Conservation (phyloP, 2,888 invertebrate genomes). For the Andrena dorsata region DNA sequence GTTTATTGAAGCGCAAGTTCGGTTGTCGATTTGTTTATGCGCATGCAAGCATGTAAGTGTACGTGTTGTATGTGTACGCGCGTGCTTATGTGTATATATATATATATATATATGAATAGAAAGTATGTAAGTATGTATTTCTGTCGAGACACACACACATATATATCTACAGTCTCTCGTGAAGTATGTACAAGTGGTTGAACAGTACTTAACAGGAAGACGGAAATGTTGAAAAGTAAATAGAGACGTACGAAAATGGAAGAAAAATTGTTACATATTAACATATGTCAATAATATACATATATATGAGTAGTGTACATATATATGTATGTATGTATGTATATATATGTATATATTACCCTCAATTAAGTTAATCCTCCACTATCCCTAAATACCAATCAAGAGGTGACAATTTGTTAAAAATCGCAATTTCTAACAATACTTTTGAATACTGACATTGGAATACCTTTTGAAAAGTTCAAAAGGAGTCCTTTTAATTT, state of each 20-base stretch:
- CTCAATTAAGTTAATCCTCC: conserved; percentile 29
- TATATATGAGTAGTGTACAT: background rate
- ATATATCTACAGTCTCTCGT: conserved; percentile 1
- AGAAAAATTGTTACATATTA: conserved; percentile 36
- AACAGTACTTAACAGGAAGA: conserved; percentile 60
- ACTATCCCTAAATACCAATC: conserved; percentile 47
- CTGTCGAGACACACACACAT: background rate
- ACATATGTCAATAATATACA: conserved; percentile 32
- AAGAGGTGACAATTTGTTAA: conserved; percentile 15
- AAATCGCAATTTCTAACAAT: conserved; percentile 29
- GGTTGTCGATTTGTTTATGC: background rate
- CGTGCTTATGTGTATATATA: conserved; percentile 34
- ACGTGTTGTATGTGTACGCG: conserved; percentile 32
- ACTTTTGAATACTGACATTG: conserved; percentile 58
- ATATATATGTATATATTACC: background rate
- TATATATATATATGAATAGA: no score
- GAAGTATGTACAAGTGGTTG: conserved; percentile 41
- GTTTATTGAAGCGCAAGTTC: conserved; percentile 49
- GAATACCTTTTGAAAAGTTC: conserved; percentile 36
- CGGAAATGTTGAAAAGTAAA: conserved; percentile 51
- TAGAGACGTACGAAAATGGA: conserved; percentile 54
- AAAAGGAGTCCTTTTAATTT: conserved; percentile 17
- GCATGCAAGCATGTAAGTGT: background rate
- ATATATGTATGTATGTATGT: background rate
- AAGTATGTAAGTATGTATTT: conserved; percentile 3